phyloP scores from a whole-genome alignment of 2,888 invertebrate species.

The Nemapogon koenigi region DNA sequence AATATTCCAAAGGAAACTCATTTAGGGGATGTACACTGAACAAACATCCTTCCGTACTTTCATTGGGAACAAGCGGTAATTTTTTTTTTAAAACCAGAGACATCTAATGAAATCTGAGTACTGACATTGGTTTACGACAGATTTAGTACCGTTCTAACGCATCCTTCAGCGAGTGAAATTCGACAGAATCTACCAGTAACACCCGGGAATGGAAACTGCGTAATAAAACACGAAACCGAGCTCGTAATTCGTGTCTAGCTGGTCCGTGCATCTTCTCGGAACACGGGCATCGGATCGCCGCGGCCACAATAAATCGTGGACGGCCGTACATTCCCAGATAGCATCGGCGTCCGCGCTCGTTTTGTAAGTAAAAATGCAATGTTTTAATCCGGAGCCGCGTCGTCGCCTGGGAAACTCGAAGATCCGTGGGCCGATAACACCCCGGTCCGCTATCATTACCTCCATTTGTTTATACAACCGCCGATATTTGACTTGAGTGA shows the following conservation, averaged over 20 bases:
- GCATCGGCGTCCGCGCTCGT: conserved; percentile 12
- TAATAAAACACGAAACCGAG: conserved; percentile 6
- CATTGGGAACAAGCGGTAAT: too few species aligned
- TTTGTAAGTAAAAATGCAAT: conserved; percentile 40
- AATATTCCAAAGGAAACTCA: too few species aligned
- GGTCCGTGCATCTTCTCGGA: conserved; percentile 7
- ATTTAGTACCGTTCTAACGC: too few species aligned
- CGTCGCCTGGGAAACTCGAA: conserved; percentile 31
- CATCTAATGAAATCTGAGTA: too few species aligned
- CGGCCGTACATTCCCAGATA: conserved; percentile 21
- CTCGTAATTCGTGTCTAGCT: conserved; percentile 7
- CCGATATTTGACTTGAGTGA: conserved; percentile 7
- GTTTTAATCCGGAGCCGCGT: conserved; percentile 46
- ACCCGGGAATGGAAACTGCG: too few species aligned
- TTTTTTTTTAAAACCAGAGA: too few species aligned
- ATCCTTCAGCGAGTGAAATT: too few species aligned
- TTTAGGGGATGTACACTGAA: too few species aligned
- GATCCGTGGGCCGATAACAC: conserved; percentile 21
- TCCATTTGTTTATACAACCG: conserved; percentile 8
- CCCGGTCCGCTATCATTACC: conserved; percentile 4
- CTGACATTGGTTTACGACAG: too few species aligned
- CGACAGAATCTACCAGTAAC: too few species aligned
- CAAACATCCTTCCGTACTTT: too few species aligned
- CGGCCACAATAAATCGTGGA: conserved; percentile 9
- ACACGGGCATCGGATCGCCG: conserved; percentile 7